Conservation (phyloP, 2,797 vertebrate genomes). For the Carduelis carduelis region DNA sequence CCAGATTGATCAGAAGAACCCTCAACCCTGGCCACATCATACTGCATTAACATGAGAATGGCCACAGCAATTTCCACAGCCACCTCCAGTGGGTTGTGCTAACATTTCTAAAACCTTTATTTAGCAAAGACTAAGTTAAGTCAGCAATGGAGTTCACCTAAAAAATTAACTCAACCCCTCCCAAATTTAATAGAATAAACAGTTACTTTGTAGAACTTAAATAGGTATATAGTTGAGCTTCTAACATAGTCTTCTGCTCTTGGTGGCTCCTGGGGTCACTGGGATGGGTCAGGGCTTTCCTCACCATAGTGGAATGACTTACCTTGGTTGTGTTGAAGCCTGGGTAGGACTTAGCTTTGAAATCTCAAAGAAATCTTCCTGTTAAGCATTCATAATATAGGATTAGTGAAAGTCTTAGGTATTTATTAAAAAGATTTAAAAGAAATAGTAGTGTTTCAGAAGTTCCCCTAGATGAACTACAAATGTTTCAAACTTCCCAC, state of each 20-base stretch:
- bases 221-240: background rate
- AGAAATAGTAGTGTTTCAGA: background rate
- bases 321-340: background rate
- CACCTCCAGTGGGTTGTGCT: background rate
- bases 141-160: background rate
- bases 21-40: too few relatives aligned
- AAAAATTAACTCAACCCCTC: background rate
- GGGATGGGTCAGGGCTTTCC: background rate
- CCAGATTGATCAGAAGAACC: background rate
- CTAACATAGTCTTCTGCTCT: background rate
- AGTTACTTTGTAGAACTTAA: background rate
- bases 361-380: background rate
- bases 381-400: background rate
- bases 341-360: background rate
- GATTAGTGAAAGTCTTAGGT: background rate
- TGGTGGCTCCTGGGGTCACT: background rate
- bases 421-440: background rate
- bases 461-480: background rate
- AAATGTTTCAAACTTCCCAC: background rate
- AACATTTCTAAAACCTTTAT: background rate
- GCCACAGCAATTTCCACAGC: background rate
- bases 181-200: background rate
- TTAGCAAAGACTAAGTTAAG: background rate
- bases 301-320: background rate
- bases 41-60: background rate